phyloP scores from a whole-genome alignment of 2,113 vertebrate genomes.

The Hyaena hyaena region DNA sequence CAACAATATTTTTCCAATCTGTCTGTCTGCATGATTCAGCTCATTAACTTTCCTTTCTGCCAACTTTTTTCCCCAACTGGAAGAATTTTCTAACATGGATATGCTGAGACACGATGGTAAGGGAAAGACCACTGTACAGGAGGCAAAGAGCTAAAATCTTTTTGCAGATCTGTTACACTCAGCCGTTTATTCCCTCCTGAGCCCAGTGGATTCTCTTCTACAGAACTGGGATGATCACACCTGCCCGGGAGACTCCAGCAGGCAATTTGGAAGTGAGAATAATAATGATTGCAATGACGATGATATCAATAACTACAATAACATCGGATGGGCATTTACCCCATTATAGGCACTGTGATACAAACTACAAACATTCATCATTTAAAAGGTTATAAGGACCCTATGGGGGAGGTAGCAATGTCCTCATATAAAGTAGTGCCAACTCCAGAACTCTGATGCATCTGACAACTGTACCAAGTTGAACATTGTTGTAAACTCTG shows the following conservation, averaged over 20 bases:
- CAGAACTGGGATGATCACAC: not conserved
- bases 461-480: not conserved
- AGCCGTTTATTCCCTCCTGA: not conserved
- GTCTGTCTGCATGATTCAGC: conserved; percentile 5
- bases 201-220: not conserved
- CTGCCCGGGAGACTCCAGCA: not conserved
- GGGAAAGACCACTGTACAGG: not conserved
- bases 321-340: too few relatives aligned
- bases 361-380: not conserved
- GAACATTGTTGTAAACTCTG: not conserved
- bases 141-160: not conserved
- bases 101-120: not conserved
- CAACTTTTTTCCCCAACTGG: not conserved
- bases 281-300: too few relatives aligned
- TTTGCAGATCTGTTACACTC: not conserved
- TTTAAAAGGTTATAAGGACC: not conserved
- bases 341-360: not conserved
- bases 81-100: not conserved
- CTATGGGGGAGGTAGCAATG: not conserved
- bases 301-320: too few relatives aligned
- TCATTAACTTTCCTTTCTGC: not conserved
- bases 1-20: conserved; percentile 33
- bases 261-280: not conserved
- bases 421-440: not conserved
- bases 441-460: not conserved